Conservation (phyloP, 2,797 vertebrate genomes). For the Epinephelus coioides region DNA sequence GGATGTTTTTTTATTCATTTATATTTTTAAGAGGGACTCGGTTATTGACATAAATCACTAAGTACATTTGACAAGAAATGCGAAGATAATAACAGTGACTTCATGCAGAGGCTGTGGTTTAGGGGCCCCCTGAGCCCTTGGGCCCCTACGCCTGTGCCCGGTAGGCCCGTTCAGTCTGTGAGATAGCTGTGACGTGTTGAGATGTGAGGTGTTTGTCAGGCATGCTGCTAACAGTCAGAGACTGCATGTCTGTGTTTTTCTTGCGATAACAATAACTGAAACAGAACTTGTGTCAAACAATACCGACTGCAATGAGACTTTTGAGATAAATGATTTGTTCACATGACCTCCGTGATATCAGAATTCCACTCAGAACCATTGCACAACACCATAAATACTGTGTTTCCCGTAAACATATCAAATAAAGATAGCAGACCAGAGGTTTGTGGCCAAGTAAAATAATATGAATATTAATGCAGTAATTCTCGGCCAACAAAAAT, state of each 20-base stretch:
- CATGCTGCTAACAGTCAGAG: conserved; percentile 5
- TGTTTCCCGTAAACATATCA: conserved; percentile 52
- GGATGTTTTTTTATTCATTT: too few species aligned
- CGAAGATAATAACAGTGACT: too few species aligned
- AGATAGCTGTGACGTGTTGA: conserved; percentile 2
- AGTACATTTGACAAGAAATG: too few species aligned
- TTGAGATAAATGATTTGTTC: conserved; percentile 21
- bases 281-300: conserved; percentile 21
- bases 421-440: conserved; percentile 58
- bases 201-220: conserved; percentile 5
- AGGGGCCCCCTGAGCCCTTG: too few species aligned
- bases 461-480: conserved; percentile 53
- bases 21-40: too few species aligned
- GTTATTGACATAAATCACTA: too few species aligned
- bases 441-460: conserved; percentile 60
- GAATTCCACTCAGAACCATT: conserved; percentile 33
- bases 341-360: conserved; percentile 39
- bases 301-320: conserved; percentile 4
- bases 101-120: too few species aligned
- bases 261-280: conserved; percentile 30
- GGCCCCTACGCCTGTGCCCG: too few species aligned
- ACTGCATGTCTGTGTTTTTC: conserved; percentile 36
- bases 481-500: conserved; percentile 53
- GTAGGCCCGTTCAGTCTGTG: neutral
- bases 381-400: conserved; percentile 49